Base-by-base conservation (phyloP, 2,113 vertebrate species). In the Paralichthys olivaceus region DNA sequence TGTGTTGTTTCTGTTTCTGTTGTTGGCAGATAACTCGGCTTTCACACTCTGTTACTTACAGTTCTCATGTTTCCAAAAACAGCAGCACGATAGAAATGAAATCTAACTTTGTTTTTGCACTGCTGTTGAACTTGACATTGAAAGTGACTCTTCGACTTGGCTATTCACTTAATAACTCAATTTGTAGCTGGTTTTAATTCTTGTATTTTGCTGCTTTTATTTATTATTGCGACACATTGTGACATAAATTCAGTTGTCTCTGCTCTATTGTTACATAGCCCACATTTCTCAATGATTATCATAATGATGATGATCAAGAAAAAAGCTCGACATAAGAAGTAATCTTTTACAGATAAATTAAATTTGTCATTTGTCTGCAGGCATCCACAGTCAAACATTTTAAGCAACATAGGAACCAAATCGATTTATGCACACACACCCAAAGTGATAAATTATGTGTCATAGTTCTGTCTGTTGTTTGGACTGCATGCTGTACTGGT, bases 21-120 rank as follows among this genome's bases (percentile, higher is more conserved):
- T 73, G 59, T 70, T 76, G 63, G 69, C 75, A 62, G 43, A 28
- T 77, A 58, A 49, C 63, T 32, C 67, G 70, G 47, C 75, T 77
- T 53, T 71, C 57, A 7, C 69, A 66, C 55, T 47, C 32, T 49
- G 5, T 69, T 64, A 65, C 61, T 70, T 59, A 28, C 43, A n/a
- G 47, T 34, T 67, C 64, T 79, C 61, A 61, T 68, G 11, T 32
- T 58, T 64, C 43, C 40, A 34, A 54, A 63, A 62, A 72, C 40
- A 66, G 80, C 75, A 66, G 68, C 32, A 26, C 5, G 28, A 12
- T 47, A 58, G n/a, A 65, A 71, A 72, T 74, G 6, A 65, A 72
- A 80, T 68, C 51, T 74, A 58, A 40, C 70, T 28, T 40, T 11
- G 66, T 68, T 57, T 47, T 28, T 66, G 22, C 22, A 28, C 34